phyloP scores from a whole-genome alignment of 2,797 vertebrate genomes.

The Muraenolepis orangiensis region DNA sequence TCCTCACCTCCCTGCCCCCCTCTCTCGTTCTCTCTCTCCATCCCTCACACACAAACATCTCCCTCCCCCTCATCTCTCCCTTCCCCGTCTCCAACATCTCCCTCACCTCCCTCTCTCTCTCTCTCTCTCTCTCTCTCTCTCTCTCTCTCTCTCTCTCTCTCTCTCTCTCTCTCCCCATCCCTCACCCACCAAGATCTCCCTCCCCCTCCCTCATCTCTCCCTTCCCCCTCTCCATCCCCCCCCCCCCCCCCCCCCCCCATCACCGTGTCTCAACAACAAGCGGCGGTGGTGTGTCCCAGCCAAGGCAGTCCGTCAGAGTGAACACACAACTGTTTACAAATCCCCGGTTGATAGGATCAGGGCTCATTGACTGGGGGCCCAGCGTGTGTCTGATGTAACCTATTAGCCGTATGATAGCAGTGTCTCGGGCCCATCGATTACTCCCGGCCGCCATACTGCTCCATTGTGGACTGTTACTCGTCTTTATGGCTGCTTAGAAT shows the following conservation, averaged over 20 bases:
- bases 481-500: conserved; percentile 68
- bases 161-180: too few relatives aligned
- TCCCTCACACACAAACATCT: too few relatives aligned
- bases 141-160: too few relatives aligned
- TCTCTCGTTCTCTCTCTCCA: too few relatives aligned
- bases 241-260: conserved; percentile 36
- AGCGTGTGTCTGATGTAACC: conserved; percentile 74
- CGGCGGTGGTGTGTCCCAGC: conserved; percentile 47
- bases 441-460: conserved; percentile 65
- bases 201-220: too few relatives aligned
- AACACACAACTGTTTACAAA: conserved; percentile 78
- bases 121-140: too few relatives aligned
- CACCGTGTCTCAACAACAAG: conserved; percentile 53
- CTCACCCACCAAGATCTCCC: too few relatives aligned
- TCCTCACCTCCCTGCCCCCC: too few relatives aligned
- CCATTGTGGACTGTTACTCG: conserved; percentile 68
- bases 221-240: conserved; percentile 19
- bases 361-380: conserved; percentile 74
- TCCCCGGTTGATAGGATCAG: conserved; percentile 78
- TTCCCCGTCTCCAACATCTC: too few relatives aligned
- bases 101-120: too few relatives aligned
- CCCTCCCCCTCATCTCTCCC: too few relatives aligned
- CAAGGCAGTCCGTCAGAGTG: conserved; percentile 62
- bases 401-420: conserved; percentile 78
- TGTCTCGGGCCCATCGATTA: conserved; percentile 72